Evolutionary conservation across 2,113 vertebrate species (phyloP).

Genomic region (Anarrhichthys ocellatus): DNA sequence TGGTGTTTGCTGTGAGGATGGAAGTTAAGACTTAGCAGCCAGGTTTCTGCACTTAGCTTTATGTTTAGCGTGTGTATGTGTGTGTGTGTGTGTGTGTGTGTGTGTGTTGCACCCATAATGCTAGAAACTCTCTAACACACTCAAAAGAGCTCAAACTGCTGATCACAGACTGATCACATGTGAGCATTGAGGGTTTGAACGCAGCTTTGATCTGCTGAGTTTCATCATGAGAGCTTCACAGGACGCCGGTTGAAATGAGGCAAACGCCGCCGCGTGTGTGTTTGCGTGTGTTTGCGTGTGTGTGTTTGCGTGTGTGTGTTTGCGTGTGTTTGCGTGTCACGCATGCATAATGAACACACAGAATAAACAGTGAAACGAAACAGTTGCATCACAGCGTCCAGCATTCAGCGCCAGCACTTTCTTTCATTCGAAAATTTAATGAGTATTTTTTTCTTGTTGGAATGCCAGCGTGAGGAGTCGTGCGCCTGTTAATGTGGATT

Average conservation of each 20-base stretch:
- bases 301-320: no score
- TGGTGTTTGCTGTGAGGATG: constrained; percentile 7
- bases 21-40: constrained; percentile 2
- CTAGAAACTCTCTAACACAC: background rate
- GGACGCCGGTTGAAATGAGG: constrained; percentile 4
- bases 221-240: constrained; percentile 39
- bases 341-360: background rate
- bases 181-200: constrained; percentile 5
- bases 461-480: background rate
- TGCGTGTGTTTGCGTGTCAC: no score
- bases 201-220: constrained; percentile 32
- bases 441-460: no score
- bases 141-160: constrained; percentile 10
- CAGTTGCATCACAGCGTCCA: constrained; percentile 53
- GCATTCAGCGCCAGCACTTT: constrained; percentile 35
- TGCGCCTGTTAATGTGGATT: background rate
- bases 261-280: background rate
- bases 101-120: no score
- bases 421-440: constrained; percentile 18
- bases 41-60: constrained; percentile 10
- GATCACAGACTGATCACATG: constrained; percentile 23
- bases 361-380: constrained; percentile 44
- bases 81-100: background rate
- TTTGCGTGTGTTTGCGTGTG: no score
- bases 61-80: background rate